Evolutionary conservation across 2,113 vertebrate genomes (phyloP), one percentile per base, ranked within the genome.

Genomic region (Panurus biarmicus): DNA sequence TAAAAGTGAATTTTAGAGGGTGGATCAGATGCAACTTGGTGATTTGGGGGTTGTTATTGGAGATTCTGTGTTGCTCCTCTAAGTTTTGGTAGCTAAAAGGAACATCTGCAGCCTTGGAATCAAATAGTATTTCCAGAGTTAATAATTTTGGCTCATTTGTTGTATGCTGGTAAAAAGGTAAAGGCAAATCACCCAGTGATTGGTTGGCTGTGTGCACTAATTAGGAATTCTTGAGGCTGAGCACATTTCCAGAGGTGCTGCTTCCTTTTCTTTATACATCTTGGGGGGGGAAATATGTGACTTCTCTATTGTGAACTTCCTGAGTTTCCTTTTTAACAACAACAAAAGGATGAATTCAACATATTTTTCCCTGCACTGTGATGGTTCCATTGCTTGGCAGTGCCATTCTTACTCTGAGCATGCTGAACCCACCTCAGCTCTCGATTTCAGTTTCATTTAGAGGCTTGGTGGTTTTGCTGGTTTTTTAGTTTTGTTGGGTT

Each of bases 361-460:
- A 0, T 23, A 0, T 11, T 45, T 48, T 54, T 7, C 35, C 51
- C 44, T 74, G 56, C 38, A 17, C 0, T 20, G 51, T 40, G 54
- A 7, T 80, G 50, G 5, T 73, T 76, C 31, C 16, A 5, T n/a
- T 75, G 64, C n/a, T 11, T 65, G 56, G 14, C 35, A 23, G 14
- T 62, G 56, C 73, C n/a, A 11, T 22, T 66, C 61, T 9, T 25
- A 33, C 73, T 70, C 73, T 38, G 47, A 62, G 13, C 12, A 0
- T 14, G 50, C 66, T 58, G 35, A 61, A 53, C 54, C 70, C n/a
- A 17, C 60, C 16, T 17, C 40, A 74, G 17, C 22, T 53, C 44
- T 66, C 36, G 0, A 71, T 86, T 77, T 45, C 57, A 42, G 38
- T 91, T 86, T 54, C 58, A 66, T 74, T 90, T 70, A 21, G 23